These are phyloP conservation scores for Cololabis saira DNA, from an alignment of 2,113 vertebrate genomes.

Conservation along the genomic window DNA sequence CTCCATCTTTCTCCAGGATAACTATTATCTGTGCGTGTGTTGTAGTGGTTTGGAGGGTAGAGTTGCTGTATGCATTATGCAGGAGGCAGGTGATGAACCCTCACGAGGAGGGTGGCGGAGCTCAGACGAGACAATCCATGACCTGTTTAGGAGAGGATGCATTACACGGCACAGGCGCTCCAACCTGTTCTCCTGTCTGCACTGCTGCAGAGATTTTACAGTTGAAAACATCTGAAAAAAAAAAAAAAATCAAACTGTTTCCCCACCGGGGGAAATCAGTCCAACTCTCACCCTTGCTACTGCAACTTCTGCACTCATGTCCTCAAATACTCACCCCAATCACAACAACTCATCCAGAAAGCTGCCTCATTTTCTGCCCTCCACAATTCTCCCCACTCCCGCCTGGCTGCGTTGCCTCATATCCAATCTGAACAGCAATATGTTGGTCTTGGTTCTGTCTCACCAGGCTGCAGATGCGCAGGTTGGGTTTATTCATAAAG, in stretches of 20 bases:
- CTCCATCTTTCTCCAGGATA: slow-evolving; percentile 11
- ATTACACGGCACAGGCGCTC: slow-evolving; percentile 33
- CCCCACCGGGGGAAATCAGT: slow-evolving; percentile 9
- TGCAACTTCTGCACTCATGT: slow-evolving; percentile 18
- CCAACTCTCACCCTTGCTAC: neutral
- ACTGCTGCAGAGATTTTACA: slow-evolving; percentile 16
- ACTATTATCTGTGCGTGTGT: slow-evolving; percentile 14
- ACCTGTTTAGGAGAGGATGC: slow-evolving; percentile 25
- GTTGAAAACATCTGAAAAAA: slow-evolving; percentile 14
- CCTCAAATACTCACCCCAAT: slow-evolving; percentile 33
- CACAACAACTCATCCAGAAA: slow-evolving; percentile 39
- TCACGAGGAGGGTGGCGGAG: slow-evolving; percentile 27
- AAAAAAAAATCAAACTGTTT: slow-evolving; percentile 8
- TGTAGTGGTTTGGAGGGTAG: slow-evolving; percentile 8
- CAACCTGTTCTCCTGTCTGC: slow-evolving; percentile 3
- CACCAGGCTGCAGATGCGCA: neutral
- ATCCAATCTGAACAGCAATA: slow-evolving; percentile 24
- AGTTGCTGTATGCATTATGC: slow-evolving; percentile 45
- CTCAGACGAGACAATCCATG: slow-evolving; percentile 24
- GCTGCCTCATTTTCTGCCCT: slow-evolving; percentile 9
- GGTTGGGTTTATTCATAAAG: neutral
- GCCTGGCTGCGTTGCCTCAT: neutral
- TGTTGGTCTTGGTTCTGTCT: slow-evolving; percentile 5
- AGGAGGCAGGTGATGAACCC: slow-evolving; percentile 39
- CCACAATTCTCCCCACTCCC: neutral